These are phyloP conservation scores for Drosophila lowei DNA, from an alignment of 1,140 invertebrate genomes.

Conservation along the genomic window DNA sequence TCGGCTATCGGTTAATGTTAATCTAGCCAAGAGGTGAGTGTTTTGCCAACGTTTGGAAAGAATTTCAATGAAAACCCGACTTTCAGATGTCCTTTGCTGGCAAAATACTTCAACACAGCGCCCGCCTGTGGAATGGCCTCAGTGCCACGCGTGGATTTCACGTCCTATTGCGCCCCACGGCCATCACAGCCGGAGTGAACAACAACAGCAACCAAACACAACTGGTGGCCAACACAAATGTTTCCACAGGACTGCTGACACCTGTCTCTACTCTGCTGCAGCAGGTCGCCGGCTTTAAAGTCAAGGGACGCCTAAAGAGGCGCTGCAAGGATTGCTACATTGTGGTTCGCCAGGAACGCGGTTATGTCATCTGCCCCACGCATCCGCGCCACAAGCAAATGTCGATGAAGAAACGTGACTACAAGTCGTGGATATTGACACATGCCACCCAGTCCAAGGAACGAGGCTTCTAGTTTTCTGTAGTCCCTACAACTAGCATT, in stretches of 20 bases:
- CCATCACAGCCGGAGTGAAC: constrained; percentile 1
- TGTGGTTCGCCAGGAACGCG: constrained; percentile 86
- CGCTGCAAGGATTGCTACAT: constrained; percentile 91
- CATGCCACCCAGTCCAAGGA: constrained; percentile 87
- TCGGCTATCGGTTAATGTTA: constrained; percentile 1
- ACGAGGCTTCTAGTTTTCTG: constrained; percentile 84
- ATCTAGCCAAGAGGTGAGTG: constrained; percentile 30
- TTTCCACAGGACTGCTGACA: constrained; percentile 26
- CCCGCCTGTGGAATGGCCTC: constrained; percentile 50
- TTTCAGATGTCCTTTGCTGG: constrained; percentile 59
- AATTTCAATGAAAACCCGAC: constrained; percentile 48
- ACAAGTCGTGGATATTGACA: constrained; percentile 88
- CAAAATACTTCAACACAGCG: constrained; percentile 50
- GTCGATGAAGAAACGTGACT: constrained; percentile 86
- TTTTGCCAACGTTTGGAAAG: constrained; percentile 3
- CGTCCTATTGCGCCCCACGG: constrained; percentile 40
- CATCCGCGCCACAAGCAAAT: constrained; percentile 92
- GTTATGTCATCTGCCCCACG: constrained; percentile 89
- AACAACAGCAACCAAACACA: constrained; percentile 15
- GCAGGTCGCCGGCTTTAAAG: constrained; percentile 81
- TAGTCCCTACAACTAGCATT: constrained; percentile 3
- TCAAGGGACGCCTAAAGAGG: constrained; percentile 85
- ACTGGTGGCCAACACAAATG: constrained; percentile 10
- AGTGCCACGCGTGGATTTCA: constrained; percentile 56
- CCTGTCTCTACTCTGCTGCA: constrained; percentile 58